Base-by-base conservation (phyloP, 2,113 vertebrate genomes). In the Tenrec ecaudatus region DNA sequence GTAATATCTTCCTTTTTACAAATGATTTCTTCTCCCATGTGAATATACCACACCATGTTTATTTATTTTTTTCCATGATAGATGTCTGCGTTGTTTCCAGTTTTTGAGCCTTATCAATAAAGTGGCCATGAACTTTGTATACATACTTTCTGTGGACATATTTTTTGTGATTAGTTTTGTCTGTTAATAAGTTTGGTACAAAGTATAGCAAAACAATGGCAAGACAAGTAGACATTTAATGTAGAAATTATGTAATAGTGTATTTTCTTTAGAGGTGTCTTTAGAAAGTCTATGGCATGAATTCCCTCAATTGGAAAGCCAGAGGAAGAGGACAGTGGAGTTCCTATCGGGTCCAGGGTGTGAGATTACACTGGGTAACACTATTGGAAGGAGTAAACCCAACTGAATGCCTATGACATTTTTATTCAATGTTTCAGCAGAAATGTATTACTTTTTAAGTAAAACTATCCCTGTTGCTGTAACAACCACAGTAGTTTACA, bases 91-190 rank as follows among this genome's bases (percentile, higher is more conserved):
- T 66, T 86, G 29, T 31, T 43, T 66, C 36, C 78, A 19, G 2
- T 25, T 86, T 94, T 66, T 86, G 19, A 10, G 1, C 76, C 2
- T 12, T n/a, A n/a, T n/a, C n/a, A n/a, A n/a, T n/a, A n/a, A n/a
- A n/a, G n/a, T n/a, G n/a, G n/a, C n/a, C n/a, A n/a, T n/a, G n/a
- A n/a, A n/a, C n/a, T n/a, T n/a, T 47, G 17, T 62, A 23, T 71
- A 36, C n/a, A n/a, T 78, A 91, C 81, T 58, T 71, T 86, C 57
- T 92, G 19, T 29, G 6, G 29, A 68, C 17, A 77, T 76, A 43
- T 27, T 47, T 83, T 78, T 76, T 2, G 36, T 81, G 89, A 68
- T 87, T 91, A 78, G 14, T 19, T 82, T 91, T 62, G 40, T 79
- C 8, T 31, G 60, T 81, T 6, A 43, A 76, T 25, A 36, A 12